Percentiles rank a stretch among this genome's conserved stretches.
These are phyloP conservation scores for Xyrichtys novacula DNA, from an alignment of 2,797 vertebrate species.

Conservation along the genomic window DNA sequence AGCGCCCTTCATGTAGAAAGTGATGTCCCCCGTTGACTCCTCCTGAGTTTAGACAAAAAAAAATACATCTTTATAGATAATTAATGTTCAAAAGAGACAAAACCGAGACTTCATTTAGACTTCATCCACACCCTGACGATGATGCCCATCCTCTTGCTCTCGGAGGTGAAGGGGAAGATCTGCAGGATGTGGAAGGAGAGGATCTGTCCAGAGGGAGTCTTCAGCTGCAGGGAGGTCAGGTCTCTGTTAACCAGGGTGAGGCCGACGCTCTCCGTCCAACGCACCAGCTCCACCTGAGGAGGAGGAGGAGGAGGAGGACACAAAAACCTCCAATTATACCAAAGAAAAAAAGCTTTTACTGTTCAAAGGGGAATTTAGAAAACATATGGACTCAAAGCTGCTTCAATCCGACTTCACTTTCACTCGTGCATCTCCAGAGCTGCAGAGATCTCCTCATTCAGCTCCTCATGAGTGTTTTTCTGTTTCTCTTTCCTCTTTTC, in stretches of 20 bases:
- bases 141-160: slow-evolving; percentile 99
- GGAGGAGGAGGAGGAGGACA: too few species aligned
- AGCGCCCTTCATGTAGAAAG: slow-evolving; percentile 98
- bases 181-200: slow-evolving; percentile 94
- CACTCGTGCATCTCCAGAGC: slow-evolving; percentile 54
- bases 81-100: neutral
- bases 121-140: slow-evolving; percentile 89
- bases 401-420: too few species aligned
- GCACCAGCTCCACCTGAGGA: slow-evolving; percentile 92
- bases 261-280: slow-evolving; percentile 96
- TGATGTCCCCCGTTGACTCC: slow-evolving; percentile 94
- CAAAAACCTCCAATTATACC: neutral
- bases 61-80: too few species aligned
- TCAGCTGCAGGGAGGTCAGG: slow-evolving; percentile 94
- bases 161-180: slow-evolving; percentile 97
- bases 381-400: too few species aligned
- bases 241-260: slow-evolving; percentile 96
- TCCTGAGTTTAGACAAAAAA: slow-evolving; percentile 82
- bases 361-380: too few species aligned
- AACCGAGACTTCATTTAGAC: neutral
- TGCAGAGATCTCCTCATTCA: slow-evolving; percentile 61
- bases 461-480: slow-evolving; percentile 73
- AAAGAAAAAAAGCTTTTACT: too few species aligned
- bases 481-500: slow-evolving; percentile 69
- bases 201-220: slow-evolving; percentile 92